Evolutionary conservation across 2,888 invertebrate species (phyloP).

Genomic region (Erebia epiphron): DNA sequence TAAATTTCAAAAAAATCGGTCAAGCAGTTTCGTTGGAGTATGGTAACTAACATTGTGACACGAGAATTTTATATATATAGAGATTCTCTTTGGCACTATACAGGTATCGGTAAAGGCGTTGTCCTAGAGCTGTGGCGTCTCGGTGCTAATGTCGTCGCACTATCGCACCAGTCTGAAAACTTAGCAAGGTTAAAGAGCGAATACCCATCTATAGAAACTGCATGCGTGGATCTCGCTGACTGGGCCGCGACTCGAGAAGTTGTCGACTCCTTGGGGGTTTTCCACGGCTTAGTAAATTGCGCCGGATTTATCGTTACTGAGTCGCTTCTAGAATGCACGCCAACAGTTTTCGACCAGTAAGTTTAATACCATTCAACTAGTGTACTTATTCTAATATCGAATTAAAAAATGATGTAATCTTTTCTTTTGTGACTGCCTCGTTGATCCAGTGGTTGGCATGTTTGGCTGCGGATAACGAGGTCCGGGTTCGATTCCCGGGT

Average conservation of each 20-base stretch:
- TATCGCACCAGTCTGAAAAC: conserved; percentile 86
- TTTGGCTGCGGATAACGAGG: too few species aligned
- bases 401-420: too few species aligned
- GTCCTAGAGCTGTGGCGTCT: conserved; percentile 85
- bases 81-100: background rate
- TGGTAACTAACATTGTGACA: too few species aligned
- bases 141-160: conserved; percentile 88
- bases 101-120: conserved; percentile 88
- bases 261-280: conserved; percentile 79
- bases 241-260: conserved; percentile 87
- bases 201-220: conserved; percentile 83
- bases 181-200: conserved; percentile 84
- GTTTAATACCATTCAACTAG: conserved; percentile 38
- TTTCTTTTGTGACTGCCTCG: too few species aligned
- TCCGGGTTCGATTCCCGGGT: too few species aligned
- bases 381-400: too few species aligned
- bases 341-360: conserved; percentile 88
- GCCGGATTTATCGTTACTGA: conserved; percentile 88
- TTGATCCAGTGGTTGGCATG: too few species aligned
- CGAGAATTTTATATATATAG: too few species aligned
- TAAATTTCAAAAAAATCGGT: too few species aligned
- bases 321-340: conserved; percentile 87
- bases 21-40: too few species aligned
- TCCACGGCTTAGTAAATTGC: conserved; percentile 95
- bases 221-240: conserved; percentile 87